A percentile compares a stretch with the other conserved stretches of the same genome.
phyloP scores from a whole-genome alignment of 2,888 invertebrate genomes.

The Synergus umbraculus region DNA sequence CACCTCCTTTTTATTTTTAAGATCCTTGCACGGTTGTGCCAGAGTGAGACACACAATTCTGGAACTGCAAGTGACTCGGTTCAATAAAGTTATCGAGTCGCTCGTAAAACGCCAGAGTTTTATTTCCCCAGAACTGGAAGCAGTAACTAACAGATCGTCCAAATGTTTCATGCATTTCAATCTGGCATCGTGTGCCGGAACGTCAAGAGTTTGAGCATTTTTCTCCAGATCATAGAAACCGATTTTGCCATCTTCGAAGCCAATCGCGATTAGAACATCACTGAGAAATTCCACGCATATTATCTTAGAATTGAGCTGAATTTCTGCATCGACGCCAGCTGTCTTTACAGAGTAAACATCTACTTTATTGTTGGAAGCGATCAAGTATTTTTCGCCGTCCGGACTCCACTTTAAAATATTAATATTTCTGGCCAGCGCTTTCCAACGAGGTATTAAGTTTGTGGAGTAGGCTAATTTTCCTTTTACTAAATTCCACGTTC shows the following conservation, averaged over 20 bases:
- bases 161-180: constrained; percentile 83
- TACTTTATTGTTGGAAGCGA: constrained; percentile 85
- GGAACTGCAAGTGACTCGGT: constrained; percentile 79
- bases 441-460: constrained; percentile 82
- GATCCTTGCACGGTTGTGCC: constrained; percentile 66
- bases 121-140: constrained; percentile 88
- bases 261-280: constrained; percentile 83
- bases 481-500: constrained; percentile 96
- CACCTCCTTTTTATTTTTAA: constrained; percentile 49
- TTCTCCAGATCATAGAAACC: constrained; percentile 80
- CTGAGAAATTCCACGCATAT: constrained; percentile 85
- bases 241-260: constrained; percentile 87
- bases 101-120: constrained; percentile 83
- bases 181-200: constrained; percentile 82
- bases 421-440: constrained; percentile 69
- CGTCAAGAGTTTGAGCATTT: constrained; percentile 70
- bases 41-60: constrained; percentile 87
- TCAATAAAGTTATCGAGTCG: constrained; percentile 73
- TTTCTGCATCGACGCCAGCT: constrained; percentile 85
- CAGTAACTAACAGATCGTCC: constrained; percentile 82
- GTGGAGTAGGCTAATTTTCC: constrained; percentile 93
- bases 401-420: constrained; percentile 84
- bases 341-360: constrained; percentile 90
- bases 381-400: constrained; percentile 86
- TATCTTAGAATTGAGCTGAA: constrained; percentile 85